Evolutionary conservation across 2,797 vertebrate species (phyloP).

Genomic region (Thunnus albacares): DNA sequence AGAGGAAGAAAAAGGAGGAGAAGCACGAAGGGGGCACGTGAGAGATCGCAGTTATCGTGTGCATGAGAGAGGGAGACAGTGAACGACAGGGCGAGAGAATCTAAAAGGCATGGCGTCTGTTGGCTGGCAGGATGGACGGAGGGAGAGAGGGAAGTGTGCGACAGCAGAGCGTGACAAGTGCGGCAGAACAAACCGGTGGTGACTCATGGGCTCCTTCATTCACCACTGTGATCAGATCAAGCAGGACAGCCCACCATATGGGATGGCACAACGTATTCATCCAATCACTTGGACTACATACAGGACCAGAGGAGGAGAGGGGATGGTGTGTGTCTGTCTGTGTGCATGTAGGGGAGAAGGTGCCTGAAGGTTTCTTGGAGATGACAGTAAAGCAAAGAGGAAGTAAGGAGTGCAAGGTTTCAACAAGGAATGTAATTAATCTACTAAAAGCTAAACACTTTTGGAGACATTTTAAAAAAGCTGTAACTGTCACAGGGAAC

Average conservation of each 20-base stretch:
- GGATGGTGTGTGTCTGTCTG: constrained; percentile 50
- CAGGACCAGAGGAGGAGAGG: constrained; percentile 70
- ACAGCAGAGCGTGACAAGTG: constrained; percentile 77
- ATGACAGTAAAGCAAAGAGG: constrained; percentile 73
- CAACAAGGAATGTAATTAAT: constrained; percentile 58
- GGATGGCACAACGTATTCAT: constrained; percentile 87
- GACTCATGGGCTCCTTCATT: constrained; percentile 83
- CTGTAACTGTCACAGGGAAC: constrained; percentile 2
- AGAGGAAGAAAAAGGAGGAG: constrained; percentile 26
- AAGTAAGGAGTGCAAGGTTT: constrained; percentile 53
- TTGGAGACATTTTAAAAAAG: constrained; percentile 35
- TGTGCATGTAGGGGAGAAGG: constrained; percentile 39
- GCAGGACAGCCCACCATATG: constrained; percentile 87
- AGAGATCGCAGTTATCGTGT: constrained; percentile 60
- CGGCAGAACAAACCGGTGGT: constrained; percentile 86
- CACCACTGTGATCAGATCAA: constrained; percentile 84
- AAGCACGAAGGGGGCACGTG: constrained; percentile 17
- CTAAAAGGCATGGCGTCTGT: constrained; percentile 79
- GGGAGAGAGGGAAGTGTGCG: constrained; percentile 69
- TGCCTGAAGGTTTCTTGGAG: constrained; percentile 67
- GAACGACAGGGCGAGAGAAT: constrained; percentile 75
- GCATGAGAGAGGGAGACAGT: constrained; percentile 74
- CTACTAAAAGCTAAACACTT: constrained; percentile 25
- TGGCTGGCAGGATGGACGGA: constrained; percentile 74
- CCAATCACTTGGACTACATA: constrained; percentile 81